A percentile compares a stretch with the other conserved stretches of the same genome.
Evolutionary conservation across 2,113 vertebrate genomes (phyloP).

Genomic region (Turnix velox): DNA sequence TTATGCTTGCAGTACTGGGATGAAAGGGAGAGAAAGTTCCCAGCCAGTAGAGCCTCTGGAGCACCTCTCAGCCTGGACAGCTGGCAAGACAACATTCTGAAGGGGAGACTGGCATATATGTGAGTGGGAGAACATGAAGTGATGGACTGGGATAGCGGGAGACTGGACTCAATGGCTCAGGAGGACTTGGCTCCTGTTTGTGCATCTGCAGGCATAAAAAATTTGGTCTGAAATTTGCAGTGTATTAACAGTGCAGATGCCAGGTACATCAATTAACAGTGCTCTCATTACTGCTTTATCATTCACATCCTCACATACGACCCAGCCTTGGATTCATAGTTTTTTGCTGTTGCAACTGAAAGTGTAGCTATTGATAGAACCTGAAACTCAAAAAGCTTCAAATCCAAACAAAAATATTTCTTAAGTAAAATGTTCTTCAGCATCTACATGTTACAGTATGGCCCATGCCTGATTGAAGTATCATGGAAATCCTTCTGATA

Average conservation of each 20-base stretch:
- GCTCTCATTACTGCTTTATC: neutral
- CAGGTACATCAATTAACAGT: neutral
- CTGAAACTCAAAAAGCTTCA: neutral
- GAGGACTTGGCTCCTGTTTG: neutral
- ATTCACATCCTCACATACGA: neutral
- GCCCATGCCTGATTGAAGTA: neutral
- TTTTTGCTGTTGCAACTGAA: neutral
- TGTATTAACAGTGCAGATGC: neutral
- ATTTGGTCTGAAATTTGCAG: neutral
- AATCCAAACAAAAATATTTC: neutral
- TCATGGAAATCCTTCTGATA: neutral
- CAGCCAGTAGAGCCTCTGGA: neutral
- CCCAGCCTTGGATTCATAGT: neutral
- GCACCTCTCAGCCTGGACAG: neutral
- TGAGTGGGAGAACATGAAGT: neutral
- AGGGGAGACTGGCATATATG: neutral
- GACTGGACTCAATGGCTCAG: neutral
- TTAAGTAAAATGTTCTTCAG: neutral
- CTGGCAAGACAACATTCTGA: fast-evolving
- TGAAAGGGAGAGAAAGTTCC: neutral
- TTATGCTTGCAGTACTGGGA: neutral
- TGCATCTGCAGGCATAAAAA: neutral
- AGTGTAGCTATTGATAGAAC: neutral
- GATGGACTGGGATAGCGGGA: neutral
- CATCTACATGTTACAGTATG: neutral